These are phyloP conservation scores for Troides helena DNA, from an alignment of 2,888 invertebrate species.

Conservation along the genomic window DNA sequence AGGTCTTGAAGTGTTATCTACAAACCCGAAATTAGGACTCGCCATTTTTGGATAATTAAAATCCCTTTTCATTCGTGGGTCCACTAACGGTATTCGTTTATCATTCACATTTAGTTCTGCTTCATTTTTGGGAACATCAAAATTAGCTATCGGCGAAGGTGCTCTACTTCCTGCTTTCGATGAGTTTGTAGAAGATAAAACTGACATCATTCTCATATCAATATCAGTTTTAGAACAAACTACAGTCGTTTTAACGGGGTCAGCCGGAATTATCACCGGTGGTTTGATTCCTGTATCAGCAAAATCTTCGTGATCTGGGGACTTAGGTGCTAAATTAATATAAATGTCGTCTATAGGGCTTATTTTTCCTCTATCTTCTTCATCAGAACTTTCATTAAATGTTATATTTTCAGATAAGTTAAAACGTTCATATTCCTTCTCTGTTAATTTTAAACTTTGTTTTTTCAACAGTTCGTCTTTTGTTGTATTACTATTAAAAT, in stretches of 20 bases:
- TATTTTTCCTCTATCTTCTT: constrained; percentile 42
- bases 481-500: constrained; percentile 28
- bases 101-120: constrained; percentile 34
- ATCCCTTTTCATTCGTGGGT: constrained; percentile 60
- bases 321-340: constrained; percentile 61
- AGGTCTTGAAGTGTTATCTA: constrained; percentile 6
- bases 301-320: constrained; percentile 59
- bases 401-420: constrained; percentile 57
- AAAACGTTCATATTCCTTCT: constrained; percentile 74
- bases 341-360: constrained; percentile 49
- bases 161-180: constrained; percentile 2
- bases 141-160: constrained; percentile 9
- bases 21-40: not conserved
- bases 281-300: constrained; percentile 41
- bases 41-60: constrained; percentile 31
- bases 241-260: constrained; percentile 52
- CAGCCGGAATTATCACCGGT: constrained; percentile 68
- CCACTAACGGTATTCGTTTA: constrained; percentile 39
- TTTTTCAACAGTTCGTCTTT: constrained; percentile 56
- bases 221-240: constrained; percentile 49
- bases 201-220: constrained; percentile 61
- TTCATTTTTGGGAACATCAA: constrained; percentile 30
- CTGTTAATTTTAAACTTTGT: constrained; percentile 69
- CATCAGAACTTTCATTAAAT: constrained; percentile 57
- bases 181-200: constrained; percentile 32